Base-by-base conservation (phyloP, 2,113 vertebrate genomes). In the Taurulus bubalis region DNA sequence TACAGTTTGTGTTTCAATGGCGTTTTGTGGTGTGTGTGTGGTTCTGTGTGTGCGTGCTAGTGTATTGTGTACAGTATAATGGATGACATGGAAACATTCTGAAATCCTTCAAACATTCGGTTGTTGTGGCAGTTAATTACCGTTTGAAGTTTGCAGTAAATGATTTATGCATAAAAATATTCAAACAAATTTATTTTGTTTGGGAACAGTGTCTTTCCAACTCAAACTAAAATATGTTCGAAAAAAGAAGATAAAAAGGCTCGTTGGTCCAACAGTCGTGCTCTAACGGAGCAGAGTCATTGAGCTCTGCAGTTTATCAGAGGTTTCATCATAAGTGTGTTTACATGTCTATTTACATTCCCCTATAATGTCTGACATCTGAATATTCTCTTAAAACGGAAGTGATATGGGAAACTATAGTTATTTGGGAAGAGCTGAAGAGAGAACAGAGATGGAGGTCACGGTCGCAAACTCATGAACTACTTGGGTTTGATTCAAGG, bases 131-230 rank as follows among this genome's bases (percentile, higher is more conserved):
- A 69, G 79, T 88, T 90, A 85, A 92, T 89, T 89, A 80, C 80
- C 12, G 42, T 87, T 91, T 92, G 86, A 92, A 91, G 90, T 94
- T 85, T 56, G 68, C 79, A 87, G 80, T 84, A 86, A 90, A 90
- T 90, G 86, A 92, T 90, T 91, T 91, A 90, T 88, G 82, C 82
- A 83, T 83, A 81, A 83, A 82, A 85, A 88, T 78, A 89, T 87
- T 91, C 81, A 87, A 92, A 93, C 91, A 89, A 87, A 85, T 84
- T 60, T 69, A 67, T 90, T 87, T 91, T 90, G 90, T 91, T 91
- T 93, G 77, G 85, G 73, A 92, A 90, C 82, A 77, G 45, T 85
- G 83, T 91, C 85, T 64, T 68, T 86, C 82, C 87, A 85, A 81
- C 62, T 89, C 60, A 77, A 56, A 83, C 47, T 65, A 11, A 60